Conservation (phyloP, 2,888 invertebrate species). For the Limenitis camilla region DNA sequence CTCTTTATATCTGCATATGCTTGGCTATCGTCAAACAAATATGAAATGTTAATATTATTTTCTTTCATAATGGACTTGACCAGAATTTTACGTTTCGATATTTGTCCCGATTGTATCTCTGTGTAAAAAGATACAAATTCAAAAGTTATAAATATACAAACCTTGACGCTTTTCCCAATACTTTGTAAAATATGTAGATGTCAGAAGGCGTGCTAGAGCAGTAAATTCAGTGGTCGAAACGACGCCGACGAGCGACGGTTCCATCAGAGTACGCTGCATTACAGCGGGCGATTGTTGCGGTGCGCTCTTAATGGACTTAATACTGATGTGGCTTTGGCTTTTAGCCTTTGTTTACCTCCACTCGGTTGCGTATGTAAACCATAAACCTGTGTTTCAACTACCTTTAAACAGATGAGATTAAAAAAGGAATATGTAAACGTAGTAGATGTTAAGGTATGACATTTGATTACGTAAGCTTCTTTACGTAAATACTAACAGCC, state of each 20-base stretch:
- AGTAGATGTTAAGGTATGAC: too few species aligned
- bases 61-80: too few species aligned
- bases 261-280: constrained; percentile 39
- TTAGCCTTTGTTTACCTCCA: constrained; percentile 68
- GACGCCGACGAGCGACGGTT: neutral
- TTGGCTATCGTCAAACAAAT: too few species aligned
- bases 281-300: constrained; percentile 61
- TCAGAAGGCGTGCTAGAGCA: constrained; percentile 4
- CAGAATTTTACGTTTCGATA: too few species aligned
- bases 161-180: neutral
- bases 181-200: neutral
- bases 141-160: neutral
- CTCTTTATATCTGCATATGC: too few species aligned
- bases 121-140: too few species aligned
- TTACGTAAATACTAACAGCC: too few species aligned
- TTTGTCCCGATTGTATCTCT: too few species aligned
- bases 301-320: constrained; percentile 64
- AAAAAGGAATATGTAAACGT: too few species aligned
- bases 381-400: constrained; percentile 23
- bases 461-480: too few species aligned
- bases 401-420: neutral
- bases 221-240: constrained; percentile 8
- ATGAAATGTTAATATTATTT: too few species aligned
- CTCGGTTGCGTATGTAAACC: constrained; percentile 28
- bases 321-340: constrained; percentile 69